Base-by-base conservation (phyloP, 2,888 invertebrate species). In the Nowickia ferox region DNA sequence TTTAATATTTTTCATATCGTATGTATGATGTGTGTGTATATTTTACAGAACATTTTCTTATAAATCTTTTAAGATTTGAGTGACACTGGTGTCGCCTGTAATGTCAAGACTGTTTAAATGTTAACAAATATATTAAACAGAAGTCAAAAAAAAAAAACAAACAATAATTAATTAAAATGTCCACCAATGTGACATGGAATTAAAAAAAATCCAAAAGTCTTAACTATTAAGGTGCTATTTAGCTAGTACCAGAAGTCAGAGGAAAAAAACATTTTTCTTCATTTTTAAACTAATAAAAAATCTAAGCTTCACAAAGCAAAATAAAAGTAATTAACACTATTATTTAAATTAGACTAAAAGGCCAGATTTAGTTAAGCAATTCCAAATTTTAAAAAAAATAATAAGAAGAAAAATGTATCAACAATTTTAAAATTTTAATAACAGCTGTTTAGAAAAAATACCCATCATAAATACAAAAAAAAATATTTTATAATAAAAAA, bases 101-200 rank as follows among this genome's bases (percentile, higher is more conserved):
- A 74, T 53, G 74, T 68, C 66, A 59, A 59, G 30, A 74, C n/a
- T 71, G 38, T 63, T 61, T 38, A 79, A 63, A 63, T 65, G 40
- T 80, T 80, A 19, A 71, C 55, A 22, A 6, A 65, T 22, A 44
- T 44, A 42, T 57, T 42, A 65, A 44, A 30, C 38, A 1, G 13
- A 30, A 1, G 8, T n/a, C 9, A 48, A 13, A 13, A 44, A 30
- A 59, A 22, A 69, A 15, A 0, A 30, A 17, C 1, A 59, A n/a
- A 10, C 17, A 61, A 63, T 68, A 82, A 81, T 65, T 85, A 75
- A 78, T 82, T 82, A 75, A 82, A 30, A 77, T 85, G 78, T 72
- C 80, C 48, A 22, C 17, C 44, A 77, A 81, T 51, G 57, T 84
- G 72, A 74, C 75, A 65, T 65, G 57, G n/a, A 76, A 71, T 66